These are phyloP conservation scores for Napeogenes sylphis DNA, from an alignment of 2,888 invertebrate genomes.

Conservation along the genomic window DNA sequence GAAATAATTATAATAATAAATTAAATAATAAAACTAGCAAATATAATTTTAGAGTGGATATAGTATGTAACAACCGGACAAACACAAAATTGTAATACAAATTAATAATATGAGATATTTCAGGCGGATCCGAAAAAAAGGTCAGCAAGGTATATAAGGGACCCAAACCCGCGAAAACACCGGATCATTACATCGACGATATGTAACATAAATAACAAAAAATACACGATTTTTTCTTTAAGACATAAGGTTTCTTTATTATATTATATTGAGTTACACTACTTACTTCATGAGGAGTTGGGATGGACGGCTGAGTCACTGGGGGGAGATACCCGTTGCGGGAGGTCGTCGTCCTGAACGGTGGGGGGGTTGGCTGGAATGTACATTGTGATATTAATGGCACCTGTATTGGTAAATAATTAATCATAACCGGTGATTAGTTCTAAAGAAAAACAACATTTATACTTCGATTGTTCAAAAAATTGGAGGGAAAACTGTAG, in stretches of 20 bases:
- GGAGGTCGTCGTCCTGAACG: constrained; percentile 25
- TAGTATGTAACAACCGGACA: too few relatives aligned
- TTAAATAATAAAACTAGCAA: too few relatives aligned
- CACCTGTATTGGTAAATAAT: not conserved
- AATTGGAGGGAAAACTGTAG: constrained; percentile 1
- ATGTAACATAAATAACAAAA: constrained; percentile 9
- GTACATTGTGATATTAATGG: constrained; percentile 2
- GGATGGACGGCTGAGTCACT: constrained; percentile 31
- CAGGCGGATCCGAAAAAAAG: constrained; percentile 3
- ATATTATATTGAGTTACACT: too few relatives aligned
- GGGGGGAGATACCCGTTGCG: constrained; percentile 36
- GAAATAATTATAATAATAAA: too few relatives aligned
- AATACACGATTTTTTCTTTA: too few relatives aligned
- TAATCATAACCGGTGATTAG: not conserved
- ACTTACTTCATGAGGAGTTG: constrained; percentile 43
- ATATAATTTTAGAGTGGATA: too few relatives aligned
- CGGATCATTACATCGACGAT: constrained; percentile 46
- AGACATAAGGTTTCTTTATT: too few relatives aligned
- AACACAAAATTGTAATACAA: too few relatives aligned
- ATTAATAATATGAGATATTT: not conserved
- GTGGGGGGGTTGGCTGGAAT: constrained; percentile 24
- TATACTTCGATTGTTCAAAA: too few relatives aligned
- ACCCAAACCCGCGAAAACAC: constrained; percentile 27
- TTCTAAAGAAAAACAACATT: not conserved
- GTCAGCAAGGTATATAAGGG: constrained; percentile 30